Evolutionary conservation across 2,888 invertebrate genomes (phyloP).

Genomic region (Hirtodrosophila histrioides): DNA sequence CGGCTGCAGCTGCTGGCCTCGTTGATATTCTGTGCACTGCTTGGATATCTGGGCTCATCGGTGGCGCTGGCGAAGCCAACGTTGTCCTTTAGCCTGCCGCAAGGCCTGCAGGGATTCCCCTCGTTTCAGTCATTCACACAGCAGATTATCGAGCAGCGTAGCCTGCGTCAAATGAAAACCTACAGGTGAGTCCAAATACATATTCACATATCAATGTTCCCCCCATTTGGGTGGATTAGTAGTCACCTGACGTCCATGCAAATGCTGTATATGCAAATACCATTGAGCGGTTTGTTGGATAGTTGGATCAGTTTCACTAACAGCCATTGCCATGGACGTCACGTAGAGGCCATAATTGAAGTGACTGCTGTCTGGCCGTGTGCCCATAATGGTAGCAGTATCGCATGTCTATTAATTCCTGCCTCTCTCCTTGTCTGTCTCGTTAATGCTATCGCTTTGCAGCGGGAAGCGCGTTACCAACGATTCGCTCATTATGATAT

Average conservation of each 20-base stretch:
- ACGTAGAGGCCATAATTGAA: constrained; percentile 44
- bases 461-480: constrained; percentile 88
- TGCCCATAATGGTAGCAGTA: constrained; percentile 55
- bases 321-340: constrained; percentile 62
- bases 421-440: background rate
- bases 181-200: constrained; percentile 81
- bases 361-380: constrained; percentile 54
- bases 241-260: constrained; percentile 21
- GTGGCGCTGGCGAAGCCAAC: constrained; percentile 84
- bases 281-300: background rate
- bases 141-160: constrained; percentile 83
- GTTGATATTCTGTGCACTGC: constrained; percentile 72
- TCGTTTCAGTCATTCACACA: constrained; percentile 84
- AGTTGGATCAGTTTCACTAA: constrained; percentile 38
- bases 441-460: constrained; percentile 51
- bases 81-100: constrained; percentile 81
- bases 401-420: constrained; percentile 28
- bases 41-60: constrained; percentile 78
- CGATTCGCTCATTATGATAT: constrained; percentile 90
- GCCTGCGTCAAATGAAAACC: constrained; percentile 83
- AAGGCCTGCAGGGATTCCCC: constrained; percentile 82
- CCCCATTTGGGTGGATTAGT: constrained; percentile 14
- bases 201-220: background rate
- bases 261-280: background rate
- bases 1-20: constrained; percentile 74